Conservation (phyloP, 2,113 vertebrate genomes). For the Gracilinanus agilis region DNA sequence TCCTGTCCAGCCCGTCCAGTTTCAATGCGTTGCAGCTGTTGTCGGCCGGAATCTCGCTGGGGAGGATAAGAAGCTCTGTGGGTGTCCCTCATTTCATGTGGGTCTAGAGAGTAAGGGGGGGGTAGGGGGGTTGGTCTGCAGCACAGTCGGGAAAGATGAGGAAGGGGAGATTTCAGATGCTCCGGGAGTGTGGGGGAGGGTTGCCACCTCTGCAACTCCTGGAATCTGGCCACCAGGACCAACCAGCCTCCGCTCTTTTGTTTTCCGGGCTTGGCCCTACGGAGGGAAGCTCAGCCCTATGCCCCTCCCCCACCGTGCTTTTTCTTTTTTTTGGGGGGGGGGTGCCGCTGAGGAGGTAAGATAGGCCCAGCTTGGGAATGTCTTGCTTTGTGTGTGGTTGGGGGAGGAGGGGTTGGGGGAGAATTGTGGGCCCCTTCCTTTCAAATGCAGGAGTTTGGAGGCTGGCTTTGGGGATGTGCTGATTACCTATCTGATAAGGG, state of each 20-base stretch:
- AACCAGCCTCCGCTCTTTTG: conserved; percentile 83
- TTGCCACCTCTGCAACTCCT: conserved; percentile 82
- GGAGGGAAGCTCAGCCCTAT: conserved; percentile 77
- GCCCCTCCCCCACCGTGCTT: conserved; percentile 76
- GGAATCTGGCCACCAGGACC: conserved; percentile 86
- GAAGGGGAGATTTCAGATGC: conserved; percentile 11
- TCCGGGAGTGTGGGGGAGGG: not conserved
- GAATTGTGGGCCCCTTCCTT: conserved; percentile 86
- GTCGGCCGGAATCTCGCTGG: not conserved
- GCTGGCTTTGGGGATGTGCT: conserved; percentile 85
- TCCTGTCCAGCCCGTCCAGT: not conserved
- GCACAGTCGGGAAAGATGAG: conserved; percentile 35
- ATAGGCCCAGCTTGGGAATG: conserved; percentile 79
- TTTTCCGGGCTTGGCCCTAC: conserved; percentile 78
- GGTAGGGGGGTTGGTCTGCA: not conserved
- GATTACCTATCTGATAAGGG: conserved; percentile 90
- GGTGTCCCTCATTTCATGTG: conserved; percentile 22
- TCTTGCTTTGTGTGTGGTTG: conserved; percentile 88
- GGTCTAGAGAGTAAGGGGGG: conserved; percentile 63
- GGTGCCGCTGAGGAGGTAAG: conserved; percentile 36
- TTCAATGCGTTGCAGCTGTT: not conserved
- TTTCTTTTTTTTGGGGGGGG: conserved; percentile 69
- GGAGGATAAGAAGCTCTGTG: conserved; percentile 15
- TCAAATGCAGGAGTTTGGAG: conserved; percentile 85
- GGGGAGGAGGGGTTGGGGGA: conserved; percentile 76